Evolutionary conservation across 2,888 invertebrate genomes (phyloP).

Genomic region (Steinernema scapterisci): DNA sequence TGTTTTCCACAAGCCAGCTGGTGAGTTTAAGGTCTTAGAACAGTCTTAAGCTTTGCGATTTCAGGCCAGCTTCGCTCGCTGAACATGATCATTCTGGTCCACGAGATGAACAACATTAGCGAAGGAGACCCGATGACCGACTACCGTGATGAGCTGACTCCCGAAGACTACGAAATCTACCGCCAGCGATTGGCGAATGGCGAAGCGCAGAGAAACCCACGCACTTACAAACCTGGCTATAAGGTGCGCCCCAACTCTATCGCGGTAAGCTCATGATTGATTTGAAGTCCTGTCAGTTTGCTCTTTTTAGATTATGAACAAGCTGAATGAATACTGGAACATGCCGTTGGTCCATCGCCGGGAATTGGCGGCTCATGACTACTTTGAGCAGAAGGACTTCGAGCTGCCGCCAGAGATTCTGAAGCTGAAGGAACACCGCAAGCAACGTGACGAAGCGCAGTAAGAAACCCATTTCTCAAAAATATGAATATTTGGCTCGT

Average conservation of each 20-base stretch:
- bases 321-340: slow-evolving; percentile 3
- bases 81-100: background rate
- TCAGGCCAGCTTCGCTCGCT: background rate
- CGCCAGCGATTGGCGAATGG: background rate
- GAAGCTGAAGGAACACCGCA: background rate
- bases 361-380: background rate
- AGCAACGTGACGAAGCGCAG: too few relatives aligned
- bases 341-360: background rate
- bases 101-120: background rate
- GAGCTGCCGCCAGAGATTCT: background rate
- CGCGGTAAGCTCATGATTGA: background rate
- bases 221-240: background rate
- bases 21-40: background rate
- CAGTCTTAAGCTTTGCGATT: background rate
- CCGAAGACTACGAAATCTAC: slow-evolving; percentile 5
- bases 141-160: slow-evolving; percentile 20
- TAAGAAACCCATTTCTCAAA: too few relatives aligned
- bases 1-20: background rate
- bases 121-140: slow-evolving; percentile 8
- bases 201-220: slow-evolving; percentile 5
- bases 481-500: too few relatives aligned
- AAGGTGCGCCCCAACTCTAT: background rate
- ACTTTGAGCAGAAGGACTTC: background rate
- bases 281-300: background rate
- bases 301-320: background rate